These are phyloP conservation scores for Coluber constrictor DNA, from an alignment of 2,797 vertebrate species.

Conservation along the genomic window DNA sequence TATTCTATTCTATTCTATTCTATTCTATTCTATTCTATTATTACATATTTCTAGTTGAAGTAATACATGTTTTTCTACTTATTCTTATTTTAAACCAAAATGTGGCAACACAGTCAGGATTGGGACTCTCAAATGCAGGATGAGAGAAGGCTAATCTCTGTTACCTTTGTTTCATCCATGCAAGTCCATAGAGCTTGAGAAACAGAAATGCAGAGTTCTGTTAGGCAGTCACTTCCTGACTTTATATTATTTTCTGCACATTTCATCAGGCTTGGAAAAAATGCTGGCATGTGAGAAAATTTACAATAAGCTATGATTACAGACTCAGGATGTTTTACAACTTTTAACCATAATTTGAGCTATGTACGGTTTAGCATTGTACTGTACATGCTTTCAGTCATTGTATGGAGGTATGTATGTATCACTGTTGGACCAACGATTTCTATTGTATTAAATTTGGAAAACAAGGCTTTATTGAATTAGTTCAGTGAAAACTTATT, in stretches of 20 bases:
- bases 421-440: neutral
- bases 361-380: neutral
- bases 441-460: neutral
- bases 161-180: neutral
- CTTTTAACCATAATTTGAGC: neutral
- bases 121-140: neutral
- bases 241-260: neutral
- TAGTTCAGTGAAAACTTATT: neutral
- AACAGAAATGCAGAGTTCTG: neutral
- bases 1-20: neutral
- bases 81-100: neutral
- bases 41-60: neutral
- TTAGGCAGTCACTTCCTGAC: neutral
- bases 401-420: neutral
- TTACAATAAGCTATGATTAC: neutral
- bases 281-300: neutral
- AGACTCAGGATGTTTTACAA: neutral
- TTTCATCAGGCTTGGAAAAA: neutral
- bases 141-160: neutral
- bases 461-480: neutral
- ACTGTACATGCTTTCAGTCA: neutral
- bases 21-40: too few relatives aligned
- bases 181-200: neutral
- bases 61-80: neutral
- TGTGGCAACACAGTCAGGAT: neutral